Evolutionary conservation across 2,888 invertebrate species (phyloP), one percentile per base, ranked within the genome.

Genomic region (Clanis bilineata): DNA sequence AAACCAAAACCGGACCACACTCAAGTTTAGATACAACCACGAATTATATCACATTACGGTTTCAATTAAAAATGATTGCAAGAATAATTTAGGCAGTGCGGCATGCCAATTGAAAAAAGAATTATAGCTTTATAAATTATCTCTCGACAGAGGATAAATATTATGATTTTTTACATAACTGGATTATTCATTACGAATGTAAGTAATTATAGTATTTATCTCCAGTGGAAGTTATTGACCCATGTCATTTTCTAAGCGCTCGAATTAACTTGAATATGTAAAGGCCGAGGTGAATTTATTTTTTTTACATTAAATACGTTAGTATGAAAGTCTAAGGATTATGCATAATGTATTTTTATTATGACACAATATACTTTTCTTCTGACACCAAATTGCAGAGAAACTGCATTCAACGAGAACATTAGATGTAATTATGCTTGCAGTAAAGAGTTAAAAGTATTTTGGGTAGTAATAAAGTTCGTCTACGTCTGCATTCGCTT

Each of bases 401-500:
- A 32, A 51, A 51, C 18, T 51, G 51, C 51, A 51, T 18, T 25
- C 47, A 25, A 28, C 32, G 28, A 18, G 32, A 28, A 51, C 18
- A 23, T 18, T 28, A 23, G 23, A 25, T 3, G 32, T 51, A 51
- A 51, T 51, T 32, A 51, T 18, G 28, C 32, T 3, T 51, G 32
- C 21, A 32, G 18, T 28, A 9, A 51, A 51, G 7, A 28, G 6
- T 28, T 18, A 51, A 51, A 51, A 32, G 18, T 51, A 28, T 51
- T 51, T 51, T 51, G 51, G 18, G 18, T 9, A 6, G 51, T 18
- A 10, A 51, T 23, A 18, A 32, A 15, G 18, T 22, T 18, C 51
- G 18, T 18, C 10, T 32, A 28, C 58, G 45, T 25, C 56, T 57
- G 25, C 38, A 51, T 62, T 36, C 23, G 59, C 75, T 74, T 76